Base-by-base conservation (phyloP, 2,113 vertebrate genomes). In the Copsychus sechellarum region DNA sequence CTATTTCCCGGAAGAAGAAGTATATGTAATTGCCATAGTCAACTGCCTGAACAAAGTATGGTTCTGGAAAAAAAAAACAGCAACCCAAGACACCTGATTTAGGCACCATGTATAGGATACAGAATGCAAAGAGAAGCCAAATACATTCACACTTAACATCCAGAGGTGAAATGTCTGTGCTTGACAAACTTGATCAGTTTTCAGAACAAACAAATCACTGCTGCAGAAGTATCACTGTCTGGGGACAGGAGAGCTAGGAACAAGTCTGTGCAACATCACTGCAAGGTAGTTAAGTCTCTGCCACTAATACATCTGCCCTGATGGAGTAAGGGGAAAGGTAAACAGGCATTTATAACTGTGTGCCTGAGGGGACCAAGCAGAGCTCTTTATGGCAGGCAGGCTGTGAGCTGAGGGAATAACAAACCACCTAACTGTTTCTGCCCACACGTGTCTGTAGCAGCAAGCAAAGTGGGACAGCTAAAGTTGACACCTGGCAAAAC, bases 1-100 rank as follows among this genome's bases (percentile, higher is more conserved):
- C 99, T 95, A 99, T 99, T 97, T 99, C 99, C 88, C 99, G 98
- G 98, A 99, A 99, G 98, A 99, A 99, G 97, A 99, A 99, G 97
- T 99, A 99, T 97, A 99, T 99, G 93, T 99, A 99, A 95, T 99
- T 98, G 43, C 98, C 98, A 56, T 99, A 99, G 96, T 99, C 97
- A 85, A 99, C 98, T 6, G 99, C 99, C 93, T 99, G 99, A 66
- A 99, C 98, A 94, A 99, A 99, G 95, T 99, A 99, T 0, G 99
- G 99, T 94, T 99, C 99, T 99, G 98, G 47, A 90, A 92, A 81
- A 83, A 94, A 92, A 51, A 51, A 65, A 88, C 14, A 65, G 17
- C 26, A 77, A 91, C 2, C 2, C 6, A 50, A 91, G 66, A 78
- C 65, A 31, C 64, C n/a, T 64, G 61, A 36, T 90, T 79, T 71